Evolutionary conservation across 2,797 vertebrate genomes (phyloP).

Genomic region (Molossus alvarezi): DNA sequence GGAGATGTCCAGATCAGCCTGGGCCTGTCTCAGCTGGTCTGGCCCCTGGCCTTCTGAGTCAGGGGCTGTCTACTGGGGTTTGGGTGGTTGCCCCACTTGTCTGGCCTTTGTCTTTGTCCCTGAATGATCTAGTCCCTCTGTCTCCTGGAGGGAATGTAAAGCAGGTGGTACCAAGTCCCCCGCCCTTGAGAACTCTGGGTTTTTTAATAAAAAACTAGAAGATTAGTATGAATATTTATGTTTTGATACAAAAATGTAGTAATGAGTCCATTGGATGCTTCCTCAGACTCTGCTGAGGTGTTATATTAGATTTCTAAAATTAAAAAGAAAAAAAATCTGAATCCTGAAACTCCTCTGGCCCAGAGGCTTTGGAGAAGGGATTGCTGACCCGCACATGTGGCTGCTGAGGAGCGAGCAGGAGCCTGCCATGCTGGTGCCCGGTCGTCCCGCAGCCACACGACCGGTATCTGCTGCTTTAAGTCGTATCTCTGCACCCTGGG

Average conservation of each 20-base stretch:
- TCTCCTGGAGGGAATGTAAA: background rate
- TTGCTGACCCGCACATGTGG: too few species aligned
- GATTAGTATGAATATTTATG: constrained; percentile 65
- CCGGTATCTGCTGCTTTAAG: background rate
- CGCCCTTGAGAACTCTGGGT: constrained; percentile 2
- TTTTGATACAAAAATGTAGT: constrained; percentile 42
- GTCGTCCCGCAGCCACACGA: background rate
- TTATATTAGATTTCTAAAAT: constrained; percentile 22
- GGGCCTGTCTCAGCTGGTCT: background rate
- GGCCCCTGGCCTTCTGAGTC: background rate
- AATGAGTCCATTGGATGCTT: background rate
- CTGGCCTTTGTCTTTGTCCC: background rate
- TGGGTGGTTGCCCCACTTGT: background rate
- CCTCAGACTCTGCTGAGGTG: background rate
- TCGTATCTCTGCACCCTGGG: background rate
- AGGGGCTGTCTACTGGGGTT: background rate
- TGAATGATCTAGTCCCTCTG: background rate
- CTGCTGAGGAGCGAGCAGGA: background rate
- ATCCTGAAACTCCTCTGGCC: background rate
- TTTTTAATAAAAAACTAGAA: background rate
- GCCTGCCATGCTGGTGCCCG: background rate
- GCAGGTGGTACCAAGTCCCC: background rate
- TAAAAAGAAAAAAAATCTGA: background rate
- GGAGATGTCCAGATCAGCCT: background rate
- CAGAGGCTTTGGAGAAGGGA: background rate